These are phyloP conservation scores for Lithobius niger DNA, from an alignment of 1,140 invertebrate genomes.

Conservation along the genomic window DNA sequence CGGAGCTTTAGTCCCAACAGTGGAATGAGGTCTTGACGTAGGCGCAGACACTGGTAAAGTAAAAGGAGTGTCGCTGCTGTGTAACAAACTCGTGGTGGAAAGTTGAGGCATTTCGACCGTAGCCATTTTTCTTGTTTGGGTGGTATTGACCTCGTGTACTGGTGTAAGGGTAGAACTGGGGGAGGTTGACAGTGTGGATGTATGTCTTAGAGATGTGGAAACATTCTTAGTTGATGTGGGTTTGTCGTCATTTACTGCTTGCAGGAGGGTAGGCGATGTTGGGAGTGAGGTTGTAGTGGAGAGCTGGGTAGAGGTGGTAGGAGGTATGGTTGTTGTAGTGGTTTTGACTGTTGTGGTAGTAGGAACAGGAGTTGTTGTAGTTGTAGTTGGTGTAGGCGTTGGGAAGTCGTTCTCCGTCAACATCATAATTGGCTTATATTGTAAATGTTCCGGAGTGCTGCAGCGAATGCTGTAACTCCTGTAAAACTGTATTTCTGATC, in stretches of 20 bases:
- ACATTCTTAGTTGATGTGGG: constrained; percentile 7
- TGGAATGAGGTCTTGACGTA: too few relatives aligned
- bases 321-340: neutral
- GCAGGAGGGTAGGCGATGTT: neutral
- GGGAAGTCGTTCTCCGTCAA: constrained; percentile 21
- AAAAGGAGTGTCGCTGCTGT: too few relatives aligned
- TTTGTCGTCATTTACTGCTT: neutral
- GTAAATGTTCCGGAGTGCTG: constrained; percentile 20
- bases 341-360: neutral
- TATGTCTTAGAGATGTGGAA: neutral
- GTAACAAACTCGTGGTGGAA: too few relatives aligned
- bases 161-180: neutral
- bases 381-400: neutral
- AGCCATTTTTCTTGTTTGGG: too few relatives aligned
- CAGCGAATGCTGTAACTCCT: constrained; percentile 24
- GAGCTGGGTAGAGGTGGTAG: constrained; percentile 4
- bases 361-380: neutral
- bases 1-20: too few relatives aligned
- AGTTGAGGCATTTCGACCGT: too few relatives aligned
- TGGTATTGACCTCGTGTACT: too few relatives aligned
- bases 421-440: constrained; percentile 22
- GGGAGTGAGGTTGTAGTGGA: neutral
- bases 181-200: neutral
- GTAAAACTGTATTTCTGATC: constrained; percentile 23
- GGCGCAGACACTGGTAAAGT: too few relatives aligned